Conservation (phyloP, 2,888 invertebrate species). For the Nephrotoma guestfalica region DNA sequence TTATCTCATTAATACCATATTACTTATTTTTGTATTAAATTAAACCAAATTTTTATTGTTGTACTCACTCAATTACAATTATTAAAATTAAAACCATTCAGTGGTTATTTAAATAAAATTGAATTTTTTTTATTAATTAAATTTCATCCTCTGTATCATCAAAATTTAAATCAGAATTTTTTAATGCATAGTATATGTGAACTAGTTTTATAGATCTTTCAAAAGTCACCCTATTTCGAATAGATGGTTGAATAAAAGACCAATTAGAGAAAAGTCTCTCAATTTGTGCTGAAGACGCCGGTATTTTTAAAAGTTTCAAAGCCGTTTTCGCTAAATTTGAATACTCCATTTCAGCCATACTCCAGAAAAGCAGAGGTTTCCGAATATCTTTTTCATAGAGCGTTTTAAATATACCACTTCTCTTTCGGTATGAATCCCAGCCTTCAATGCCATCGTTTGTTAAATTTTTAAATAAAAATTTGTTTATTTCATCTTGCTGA, state of each 20-base stretch:
- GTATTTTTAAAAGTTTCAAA: slow-evolving; percentile 10
- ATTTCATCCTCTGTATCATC: too few species aligned
- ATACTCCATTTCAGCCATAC: slow-evolving; percentile 10
- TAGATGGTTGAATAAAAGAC: not conserved
- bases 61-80: too few species aligned
- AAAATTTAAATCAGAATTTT: not conserved
- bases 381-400: slow-evolving; percentile 7
- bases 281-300: slow-evolving; percentile 12
- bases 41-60: too few species aligned
- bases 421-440: not conserved
- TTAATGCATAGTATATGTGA: not conserved
- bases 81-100: too few species aligned
- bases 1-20: too few species aligned
- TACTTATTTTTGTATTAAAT: too few species aligned
- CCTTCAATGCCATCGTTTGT: not conserved
- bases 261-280: slow-evolving; percentile 11
- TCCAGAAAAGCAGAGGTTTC: slow-evolving; percentile 12
- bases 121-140: too few species aligned
- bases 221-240: not conserved
- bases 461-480: not conserved
- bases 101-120: too few species aligned
- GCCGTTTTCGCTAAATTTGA: slow-evolving; percentile 10
- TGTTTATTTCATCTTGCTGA: not conserved
- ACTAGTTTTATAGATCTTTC: not conserved
- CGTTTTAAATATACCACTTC: not conserved